phyloP scores from a whole-genome alignment of 2,888 invertebrate genomes.

The Nemapogon koenigi region DNA sequence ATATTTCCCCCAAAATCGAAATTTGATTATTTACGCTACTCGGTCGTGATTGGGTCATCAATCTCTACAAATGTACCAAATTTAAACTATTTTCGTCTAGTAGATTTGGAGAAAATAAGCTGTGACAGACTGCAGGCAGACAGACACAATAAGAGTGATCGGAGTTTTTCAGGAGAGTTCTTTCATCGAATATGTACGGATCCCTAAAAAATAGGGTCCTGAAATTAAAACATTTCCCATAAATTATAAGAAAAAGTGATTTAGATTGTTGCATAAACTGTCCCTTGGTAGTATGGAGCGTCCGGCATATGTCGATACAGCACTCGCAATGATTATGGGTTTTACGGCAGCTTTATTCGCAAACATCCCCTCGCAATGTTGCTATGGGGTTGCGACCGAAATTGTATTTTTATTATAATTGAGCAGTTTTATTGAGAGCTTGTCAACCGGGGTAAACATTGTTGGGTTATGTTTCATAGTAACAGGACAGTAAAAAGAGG shows the following conservation, averaged over 20 bases:
- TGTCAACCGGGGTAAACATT: slow-evolving; percentile 48
- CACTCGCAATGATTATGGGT: slow-evolving; percentile 30
- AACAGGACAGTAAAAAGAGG: slow-evolving; percentile 8
- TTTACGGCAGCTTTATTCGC: slow-evolving; percentile 51
- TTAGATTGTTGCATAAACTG: slow-evolving; percentile 9
- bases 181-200: too few relatives aligned
- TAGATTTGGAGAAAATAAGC: too few relatives aligned
- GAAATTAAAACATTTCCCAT: background rate
- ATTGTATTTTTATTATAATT: slow-evolving; percentile 65
- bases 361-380: slow-evolving; percentile 40
- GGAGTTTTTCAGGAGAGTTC: too few relatives aligned
- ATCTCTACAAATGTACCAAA: too few relatives aligned
- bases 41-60: too few relatives aligned
- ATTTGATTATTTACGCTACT: too few relatives aligned
- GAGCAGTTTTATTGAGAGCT: slow-evolving; percentile 46
- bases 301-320: slow-evolving; percentile 32
- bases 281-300: slow-evolving; percentile 14
- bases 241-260: background rate
- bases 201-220: too few relatives aligned
- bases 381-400: slow-evolving; percentile 52
- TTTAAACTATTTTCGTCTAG: too few relatives aligned
- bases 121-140: too few relatives aligned
- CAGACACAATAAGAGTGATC: too few relatives aligned
- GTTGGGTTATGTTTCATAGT: slow-evolving; percentile 23
- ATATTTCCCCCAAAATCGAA: too few relatives aligned